phyloP scores from a whole-genome alignment of 2,113 vertebrate genomes.

The Mastomys coucha region DNA sequence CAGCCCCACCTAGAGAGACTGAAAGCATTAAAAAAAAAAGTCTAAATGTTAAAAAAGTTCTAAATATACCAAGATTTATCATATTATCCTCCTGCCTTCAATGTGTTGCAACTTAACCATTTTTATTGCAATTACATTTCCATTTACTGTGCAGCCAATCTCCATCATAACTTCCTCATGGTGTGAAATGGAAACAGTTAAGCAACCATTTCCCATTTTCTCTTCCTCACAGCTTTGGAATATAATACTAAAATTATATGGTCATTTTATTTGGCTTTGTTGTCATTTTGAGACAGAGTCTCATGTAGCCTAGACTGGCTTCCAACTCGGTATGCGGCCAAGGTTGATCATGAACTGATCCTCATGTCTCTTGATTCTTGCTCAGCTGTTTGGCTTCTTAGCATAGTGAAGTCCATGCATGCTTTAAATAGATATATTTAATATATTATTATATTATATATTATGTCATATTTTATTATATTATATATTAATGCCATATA shows the following conservation, averaged over 20 bases:
- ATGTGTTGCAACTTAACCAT: too few relatives aligned
- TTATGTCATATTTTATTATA: too few relatives aligned
- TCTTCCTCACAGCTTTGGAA: neutral
- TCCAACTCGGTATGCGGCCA: neutral
- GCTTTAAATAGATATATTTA: too few relatives aligned
- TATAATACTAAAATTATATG: neutral
- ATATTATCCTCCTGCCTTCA: neutral
- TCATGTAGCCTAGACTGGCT: neutral
- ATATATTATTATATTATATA: neutral
- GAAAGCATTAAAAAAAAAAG: neutral
- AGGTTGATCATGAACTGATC: neutral
- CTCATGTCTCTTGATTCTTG: neutral
- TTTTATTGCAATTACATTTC: neutral
- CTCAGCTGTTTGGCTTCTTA: neutral
- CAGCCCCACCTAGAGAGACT: neutral
- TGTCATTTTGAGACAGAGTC: neutral
- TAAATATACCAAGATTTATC: neutral
- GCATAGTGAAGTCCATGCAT: neutral
- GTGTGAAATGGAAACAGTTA: neutral
- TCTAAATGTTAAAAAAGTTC: neutral
- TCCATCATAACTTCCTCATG: neutral
- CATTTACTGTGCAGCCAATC: neutral
- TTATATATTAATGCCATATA: too few relatives aligned
- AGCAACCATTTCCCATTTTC: neutral
- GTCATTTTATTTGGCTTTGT: neutral